phyloP scores from a whole-genome alignment of 2,888 invertebrate species.

The Tubiluchus corallicola region DNA sequence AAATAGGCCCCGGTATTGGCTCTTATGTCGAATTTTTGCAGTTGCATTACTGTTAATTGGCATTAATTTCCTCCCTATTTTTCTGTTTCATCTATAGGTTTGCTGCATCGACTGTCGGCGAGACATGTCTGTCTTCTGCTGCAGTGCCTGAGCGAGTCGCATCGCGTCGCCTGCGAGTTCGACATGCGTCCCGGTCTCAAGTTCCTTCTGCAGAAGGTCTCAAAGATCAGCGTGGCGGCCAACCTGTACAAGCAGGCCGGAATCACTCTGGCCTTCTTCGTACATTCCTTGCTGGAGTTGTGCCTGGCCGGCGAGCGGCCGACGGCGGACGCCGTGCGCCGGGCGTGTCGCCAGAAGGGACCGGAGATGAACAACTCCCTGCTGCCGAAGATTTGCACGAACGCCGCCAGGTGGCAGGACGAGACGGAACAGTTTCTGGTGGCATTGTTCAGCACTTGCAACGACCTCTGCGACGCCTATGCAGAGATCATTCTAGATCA shows the following conservation, averaged over 20 bases:
- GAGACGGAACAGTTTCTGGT: no score
- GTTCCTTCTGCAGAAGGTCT: slow-evolving; percentile 65
- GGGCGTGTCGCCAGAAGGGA: no score
- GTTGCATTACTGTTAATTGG: no score
- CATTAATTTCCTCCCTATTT: no score
- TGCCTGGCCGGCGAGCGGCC: slow-evolving; percentile 46
- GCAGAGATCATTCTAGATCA: no score
- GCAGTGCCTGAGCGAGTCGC: slow-evolving; percentile 34
- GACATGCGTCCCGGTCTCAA: slow-evolving; percentile 78
- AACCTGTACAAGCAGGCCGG: slow-evolving; percentile 35
- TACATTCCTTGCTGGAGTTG: slow-evolving; percentile 65
- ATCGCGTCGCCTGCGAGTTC: slow-evolving; percentile 33
- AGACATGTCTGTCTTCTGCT: slow-evolving; percentile 47
- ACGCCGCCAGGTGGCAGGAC: slow-evolving; percentile 3
- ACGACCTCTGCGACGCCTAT: no score
- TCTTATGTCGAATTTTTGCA: no score
- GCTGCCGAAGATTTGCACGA: no score
- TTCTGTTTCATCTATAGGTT: no score
- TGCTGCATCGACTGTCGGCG: slow-evolving; percentile 24
- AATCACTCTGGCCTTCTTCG: slow-evolving; percentile 61
- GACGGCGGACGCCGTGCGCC: slow-evolving; percentile 19
- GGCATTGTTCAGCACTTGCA: no score
- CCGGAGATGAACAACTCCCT: no score
- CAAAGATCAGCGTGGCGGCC: slow-evolving; percentile 21
- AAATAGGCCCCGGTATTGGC: slow-evolving; percentile 1